Base-by-base conservation (phyloP, 2,797 vertebrate genomes). In the Esox masquinongy region DNA sequence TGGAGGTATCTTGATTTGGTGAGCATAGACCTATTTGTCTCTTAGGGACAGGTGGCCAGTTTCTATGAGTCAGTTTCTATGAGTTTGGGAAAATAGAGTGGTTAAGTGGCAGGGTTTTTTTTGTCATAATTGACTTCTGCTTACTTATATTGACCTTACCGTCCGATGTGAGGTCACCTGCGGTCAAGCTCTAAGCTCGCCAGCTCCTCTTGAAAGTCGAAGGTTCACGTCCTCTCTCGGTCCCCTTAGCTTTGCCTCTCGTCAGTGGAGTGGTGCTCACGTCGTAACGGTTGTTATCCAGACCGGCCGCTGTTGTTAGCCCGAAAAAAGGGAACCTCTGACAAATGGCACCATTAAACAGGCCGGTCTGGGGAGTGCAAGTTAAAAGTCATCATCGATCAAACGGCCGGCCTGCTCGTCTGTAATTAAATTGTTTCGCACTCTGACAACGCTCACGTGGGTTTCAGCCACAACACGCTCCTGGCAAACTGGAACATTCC, bases 341-440 rank as follows among this genome's bases (percentile, higher is more conserved):
- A 80, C 72, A 75, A 77, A 82, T 49, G n/a, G 67, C 26, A 64
- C n/a, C 64, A 79, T 79, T 80, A 81, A 77, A 74, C 0, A 34
- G 1, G 36, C 79, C 72, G 3, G 24, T 76, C 72, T 70, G 1
- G 0, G 36, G 59, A 68, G 74, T 74, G 74, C 5, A 15, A 63
- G 51, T 72, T 76, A 70, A 36, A 31, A 56, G 19, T 9, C 66
- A 67, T 74, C 43, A 79, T 73, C 36, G 49, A 74, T 80, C 73
- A 53, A 73, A 73, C 26, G 12, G 31, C 51, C 5, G 39, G 29
- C 34, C 36, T 53, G 61, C 77, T 56, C 61, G 15, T 12, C 68
- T 17, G 56, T 51, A 69, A 75, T 82, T 36, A 81, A 36, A 74
- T 51, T 5, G 1, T 43, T 34, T 77, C n/a, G 9, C 16, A 70